phyloP scores from a whole-genome alignment of 2,797 vertebrate genomes.

The Sciurus vulgaris region DNA sequence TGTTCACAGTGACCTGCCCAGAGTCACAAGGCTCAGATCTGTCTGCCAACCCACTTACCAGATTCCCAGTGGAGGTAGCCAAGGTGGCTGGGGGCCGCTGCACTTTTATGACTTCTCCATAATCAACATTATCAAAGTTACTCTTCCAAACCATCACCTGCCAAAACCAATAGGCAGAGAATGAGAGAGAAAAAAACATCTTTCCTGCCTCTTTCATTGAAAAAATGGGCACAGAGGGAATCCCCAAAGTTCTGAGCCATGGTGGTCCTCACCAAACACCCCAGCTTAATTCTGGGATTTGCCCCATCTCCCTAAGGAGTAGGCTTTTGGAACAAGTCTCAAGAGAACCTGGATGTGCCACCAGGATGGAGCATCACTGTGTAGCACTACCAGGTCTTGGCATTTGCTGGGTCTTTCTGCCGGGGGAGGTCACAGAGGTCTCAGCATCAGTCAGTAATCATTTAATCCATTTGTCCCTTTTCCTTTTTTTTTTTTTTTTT shows the following conservation, averaged over 20 bases:
- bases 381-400: neutral
- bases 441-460: neutral
- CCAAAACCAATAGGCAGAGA: constrained; percentile 58
- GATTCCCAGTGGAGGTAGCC: constrained; percentile 68
- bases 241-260: neutral
- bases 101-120: constrained; percentile 85
- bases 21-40: neutral
- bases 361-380: neutral
- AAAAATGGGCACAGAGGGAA: neutral
- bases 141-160: constrained; percentile 99
- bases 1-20: neutral
- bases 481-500: neutral
- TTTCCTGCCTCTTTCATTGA: neutral
- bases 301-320: neutral
- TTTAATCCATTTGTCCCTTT: neutral
- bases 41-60: constrained; percentile 79
- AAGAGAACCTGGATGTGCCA: neutral
- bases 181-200: neutral
- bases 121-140: constrained; percentile 91
- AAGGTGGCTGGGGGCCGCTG: constrained; percentile 80
- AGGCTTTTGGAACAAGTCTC: neutral
- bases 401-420: neutral
- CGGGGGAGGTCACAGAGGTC: neutral
- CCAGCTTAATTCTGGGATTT: neutral
- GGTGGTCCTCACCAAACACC: neutral